These are phyloP conservation scores for Agrochola macilenta DNA, from an alignment of 2,888 invertebrate genomes.

Conservation along the genomic window DNA sequence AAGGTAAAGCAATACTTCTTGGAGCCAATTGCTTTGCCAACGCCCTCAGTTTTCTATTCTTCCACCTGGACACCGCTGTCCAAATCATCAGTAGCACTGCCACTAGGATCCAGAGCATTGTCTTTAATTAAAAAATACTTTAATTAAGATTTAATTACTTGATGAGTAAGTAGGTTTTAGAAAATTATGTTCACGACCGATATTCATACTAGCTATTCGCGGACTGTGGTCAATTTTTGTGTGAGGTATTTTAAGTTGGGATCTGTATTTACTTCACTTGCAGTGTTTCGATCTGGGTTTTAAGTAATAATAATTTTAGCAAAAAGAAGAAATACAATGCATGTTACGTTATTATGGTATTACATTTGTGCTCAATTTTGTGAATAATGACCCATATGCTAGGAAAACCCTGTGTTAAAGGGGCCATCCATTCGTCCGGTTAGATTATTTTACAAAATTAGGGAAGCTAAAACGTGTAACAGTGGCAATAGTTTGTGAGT, in stretches of 20 bases:
- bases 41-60: slow-evolving; percentile 53
- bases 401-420: too few relatives aligned
- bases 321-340: too few relatives aligned
- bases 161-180: not conserved
- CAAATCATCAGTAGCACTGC: slow-evolving; percentile 49
- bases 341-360: too few relatives aligned
- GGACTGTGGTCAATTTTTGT: slow-evolving; percentile 7
- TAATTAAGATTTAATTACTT: not conserved
- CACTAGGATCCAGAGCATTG: slow-evolving; percentile 46
- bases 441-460: too few relatives aligned
- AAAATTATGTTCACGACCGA: slow-evolving; percentile 13
- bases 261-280: not conserved
- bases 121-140: not conserved
- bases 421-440: too few relatives aligned
- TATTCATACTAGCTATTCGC: not conserved
- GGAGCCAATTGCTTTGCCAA: slow-evolving; percentile 55
- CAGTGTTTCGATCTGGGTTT: not conserved
- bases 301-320: too few relatives aligned
- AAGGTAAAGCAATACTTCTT: slow-evolving; percentile 53
- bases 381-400: too few relatives aligned
- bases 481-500: too few relatives aligned
- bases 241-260: not conserved
- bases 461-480: too few relatives aligned
- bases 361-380: too few relatives aligned
- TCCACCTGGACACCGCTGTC: slow-evolving; percentile 55